Evolutionary conservation across 2,113 vertebrate genomes (phyloP).

Genomic region (Leucopternis melanops): DNA sequence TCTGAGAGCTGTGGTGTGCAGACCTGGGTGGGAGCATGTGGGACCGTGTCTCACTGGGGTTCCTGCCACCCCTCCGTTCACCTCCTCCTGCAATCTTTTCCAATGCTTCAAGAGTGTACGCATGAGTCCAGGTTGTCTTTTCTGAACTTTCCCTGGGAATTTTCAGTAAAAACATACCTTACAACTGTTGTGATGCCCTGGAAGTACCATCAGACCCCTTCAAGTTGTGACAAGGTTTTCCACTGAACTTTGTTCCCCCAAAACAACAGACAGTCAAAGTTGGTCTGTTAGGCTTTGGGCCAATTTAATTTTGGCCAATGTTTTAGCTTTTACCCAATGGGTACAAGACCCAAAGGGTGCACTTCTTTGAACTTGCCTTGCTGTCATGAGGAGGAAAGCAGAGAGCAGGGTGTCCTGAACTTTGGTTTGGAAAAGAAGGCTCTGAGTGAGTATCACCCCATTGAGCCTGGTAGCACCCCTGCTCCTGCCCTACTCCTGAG

Average conservation of each 20-base stretch:
- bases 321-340: background rate
- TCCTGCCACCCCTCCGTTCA: background rate
- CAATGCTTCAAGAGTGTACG: background rate
- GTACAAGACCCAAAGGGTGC: background rate
- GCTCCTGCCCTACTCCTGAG: background rate
- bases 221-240: background rate
- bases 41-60: background rate
- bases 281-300: background rate
- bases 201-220: background rate
- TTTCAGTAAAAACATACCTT: background rate
- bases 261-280: background rate
- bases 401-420: background rate
- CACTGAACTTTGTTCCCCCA: background rate
- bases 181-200: background rate
- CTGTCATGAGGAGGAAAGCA: background rate
- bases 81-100: background rate
- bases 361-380: background rate
- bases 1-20: background rate
- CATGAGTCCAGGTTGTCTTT: background rate
- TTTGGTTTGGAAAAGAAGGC: background rate
- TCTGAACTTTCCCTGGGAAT: background rate
- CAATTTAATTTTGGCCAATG: no score
- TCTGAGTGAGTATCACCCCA: background rate
- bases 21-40: background rate
- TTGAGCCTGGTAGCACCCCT: background rate